Base-by-base conservation (phyloP, 2,888 invertebrate genomes). In the Xestia c-nigrum region DNA sequence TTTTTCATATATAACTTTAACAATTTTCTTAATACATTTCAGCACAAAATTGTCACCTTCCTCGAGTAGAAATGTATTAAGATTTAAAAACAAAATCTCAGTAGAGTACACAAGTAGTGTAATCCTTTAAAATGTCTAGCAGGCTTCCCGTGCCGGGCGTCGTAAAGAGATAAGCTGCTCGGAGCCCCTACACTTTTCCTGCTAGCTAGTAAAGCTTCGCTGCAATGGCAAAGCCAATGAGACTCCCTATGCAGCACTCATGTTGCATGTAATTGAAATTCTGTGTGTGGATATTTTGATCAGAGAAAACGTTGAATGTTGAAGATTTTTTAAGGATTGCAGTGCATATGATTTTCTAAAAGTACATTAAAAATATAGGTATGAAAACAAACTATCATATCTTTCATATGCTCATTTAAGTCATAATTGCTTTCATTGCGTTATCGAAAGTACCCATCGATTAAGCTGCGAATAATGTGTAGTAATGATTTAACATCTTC, bases 141-240 rank as follows among this genome's bases (percentile, higher is more conserved):
- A 86, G 87, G 86, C 83, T 90, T 86, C 86, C 83, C 88, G 43
- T 67, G 78, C 38, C 79, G 70, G 78, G 88, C 86, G 77, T 86
- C 88, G 90, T 90, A 89, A 89, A 90, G 87, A 91, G 93, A 91
- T 93, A 92, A 93, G 90, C 89, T 84, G 74, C 78, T 74, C 80
- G 72, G 87, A 90, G 89, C 87, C 83, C 85, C 74, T 87, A 89
- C 88, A 90, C 89, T 87, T 89, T 89, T 88, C 89, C 85, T 89
- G 76, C 86, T 64, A n/a, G 64, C 64, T 43, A 16, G 43, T 16
- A 21, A 61, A 75, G 86, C 85, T 87, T 89, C 76, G 69, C 79
- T 76, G 66, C 75, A 76, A 75, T 76, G 81, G 85, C 79, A 80
- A 85, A 86, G 84, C 84, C 87, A 86, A 85, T 83, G 84, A 85